Base-by-base conservation (phyloP, 2,797 vertebrate genomes). In the Sphenopsis melanotis region DNA sequence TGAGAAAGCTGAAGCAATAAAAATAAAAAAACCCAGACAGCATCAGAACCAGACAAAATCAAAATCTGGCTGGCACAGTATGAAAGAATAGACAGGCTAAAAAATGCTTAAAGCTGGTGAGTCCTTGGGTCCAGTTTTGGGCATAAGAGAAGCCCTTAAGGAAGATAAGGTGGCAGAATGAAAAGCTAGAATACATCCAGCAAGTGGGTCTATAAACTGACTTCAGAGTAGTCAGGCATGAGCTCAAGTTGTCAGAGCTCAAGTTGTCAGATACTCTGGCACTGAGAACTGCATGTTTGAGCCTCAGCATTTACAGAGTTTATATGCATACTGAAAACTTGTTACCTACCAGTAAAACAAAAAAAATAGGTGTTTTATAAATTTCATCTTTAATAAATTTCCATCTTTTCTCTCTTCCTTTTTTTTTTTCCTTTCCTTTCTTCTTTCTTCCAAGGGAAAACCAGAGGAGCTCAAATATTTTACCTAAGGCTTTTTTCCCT, bases 401-500 rank as follows among this genome's bases (percentile, higher is more conserved):
- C 34, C 8, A 42, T 42, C 13, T 56, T 59, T 68, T 68, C 11
- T 29, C 12, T 68, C 6, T 3, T 7, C 0, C 3, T 22, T 32
- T 7, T 29, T 22, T 23, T 12, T 21, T 10, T 6, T 5, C 1
- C 2, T 53, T 46, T 60, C 30, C 3, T 34, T 66, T 60, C 18
- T 49, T 27, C 9, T 65, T 76, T 88, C 34, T 66, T 82, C 46
- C 20, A 75, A 66, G 69, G 7, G 23, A 74, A 64, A 75, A 64
- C 1, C 7, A 84, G 70, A 79, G 30, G 15, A 74, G 9, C n/a
- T 89, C 47, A 70, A 92, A 85, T 87, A 78, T 86, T 95, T 93
- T 71, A 93, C 93, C 49, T 64, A 30, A 57, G 29, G 12, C 14
- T 81, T 91, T 77, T 74, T 71, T 27, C 5, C 44, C 16, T 90